Conservation (phyloP, 2,797 vertebrate genomes). For the Rachycentron canadum region DNA sequence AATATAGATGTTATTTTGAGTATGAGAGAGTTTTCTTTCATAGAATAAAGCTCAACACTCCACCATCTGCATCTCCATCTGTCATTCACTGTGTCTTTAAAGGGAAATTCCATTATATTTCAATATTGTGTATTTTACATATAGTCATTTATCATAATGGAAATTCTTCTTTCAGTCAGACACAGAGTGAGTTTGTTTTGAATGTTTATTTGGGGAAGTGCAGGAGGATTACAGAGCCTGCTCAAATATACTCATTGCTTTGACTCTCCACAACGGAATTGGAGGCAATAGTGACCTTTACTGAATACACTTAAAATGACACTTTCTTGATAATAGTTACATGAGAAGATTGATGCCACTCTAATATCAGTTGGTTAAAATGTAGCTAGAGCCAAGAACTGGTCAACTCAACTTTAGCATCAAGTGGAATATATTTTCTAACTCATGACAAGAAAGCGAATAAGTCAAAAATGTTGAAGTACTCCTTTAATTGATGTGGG, state of each 20-base stretch:
- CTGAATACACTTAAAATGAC: too few species aligned
- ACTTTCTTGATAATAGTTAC: not conserved
- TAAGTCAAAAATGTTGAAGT: not conserved
- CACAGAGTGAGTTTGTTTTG: too few species aligned
- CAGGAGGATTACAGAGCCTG: too few species aligned
- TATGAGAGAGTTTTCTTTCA: not conserved
- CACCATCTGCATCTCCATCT: not conserved
- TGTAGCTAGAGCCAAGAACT: not conserved
- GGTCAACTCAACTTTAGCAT: not conserved
- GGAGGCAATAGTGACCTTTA: too few species aligned
- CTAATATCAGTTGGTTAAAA: too few species aligned
- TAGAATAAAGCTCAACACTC: not conserved
- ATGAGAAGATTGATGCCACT: not conserved
- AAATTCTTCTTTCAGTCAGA: too few species aligned
- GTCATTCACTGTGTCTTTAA: constrained; percentile 3
- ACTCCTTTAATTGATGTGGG: not conserved
- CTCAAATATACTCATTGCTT: too few species aligned
- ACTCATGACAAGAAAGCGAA: not conserved
- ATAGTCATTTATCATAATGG: too few species aligned
- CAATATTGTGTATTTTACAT: not conserved
- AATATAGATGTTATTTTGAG: not conserved
- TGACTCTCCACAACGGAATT: too few species aligned
- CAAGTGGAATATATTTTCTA: not conserved
- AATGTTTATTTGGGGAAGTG: too few species aligned
- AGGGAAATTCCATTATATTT: not conserved